A percentile compares a stretch with the other conserved stretches of the same genome.
Conservation (phyloP, 2,797 vertebrate species). For the Malurus leucopterus region DNA sequence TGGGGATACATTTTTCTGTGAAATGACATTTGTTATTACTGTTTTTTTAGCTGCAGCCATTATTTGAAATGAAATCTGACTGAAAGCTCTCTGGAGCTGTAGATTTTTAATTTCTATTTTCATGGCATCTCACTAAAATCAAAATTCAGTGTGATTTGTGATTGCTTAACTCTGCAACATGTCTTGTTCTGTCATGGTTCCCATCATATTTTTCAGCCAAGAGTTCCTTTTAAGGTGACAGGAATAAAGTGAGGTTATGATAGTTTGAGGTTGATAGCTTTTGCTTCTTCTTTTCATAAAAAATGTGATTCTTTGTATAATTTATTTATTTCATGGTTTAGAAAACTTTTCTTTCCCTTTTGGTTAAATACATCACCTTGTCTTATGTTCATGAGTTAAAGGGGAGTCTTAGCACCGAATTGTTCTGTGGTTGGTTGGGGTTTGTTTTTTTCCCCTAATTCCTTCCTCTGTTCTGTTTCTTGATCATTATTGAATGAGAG, state of each 20-base stretch:
- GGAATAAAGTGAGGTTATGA: not conserved
- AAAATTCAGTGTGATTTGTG: slow-evolving; percentile 39
- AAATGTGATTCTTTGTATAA: not conserved
- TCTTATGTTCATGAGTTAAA: not conserved
- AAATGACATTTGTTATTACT: not conserved
- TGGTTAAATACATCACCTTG: not conserved
- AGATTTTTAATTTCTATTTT: slow-evolving; percentile 45
- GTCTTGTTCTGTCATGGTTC: not conserved
- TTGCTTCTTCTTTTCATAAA: not conserved
- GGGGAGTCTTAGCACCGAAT: not conserved
- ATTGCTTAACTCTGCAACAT: not conserved
- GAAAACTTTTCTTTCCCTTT: not conserved
- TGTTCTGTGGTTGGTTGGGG: accelerated
- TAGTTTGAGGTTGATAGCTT: not conserved
- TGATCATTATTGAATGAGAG: not conserved
- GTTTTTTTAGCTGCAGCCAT: not conserved
- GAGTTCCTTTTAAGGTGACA: not conserved
- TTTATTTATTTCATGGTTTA: not conserved
- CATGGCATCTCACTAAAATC: not conserved
- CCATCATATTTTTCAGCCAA: not conserved
- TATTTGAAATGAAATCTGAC: not conserved
- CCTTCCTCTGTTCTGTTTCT: not conserved
- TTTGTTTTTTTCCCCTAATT: accelerated
- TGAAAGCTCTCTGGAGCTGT: not conserved
- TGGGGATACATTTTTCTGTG: not conserved